These are phyloP conservation scores for Forbesichthys agassizii DNA, from an alignment of 2,113 vertebrate species.

Conservation along the genomic window DNA sequence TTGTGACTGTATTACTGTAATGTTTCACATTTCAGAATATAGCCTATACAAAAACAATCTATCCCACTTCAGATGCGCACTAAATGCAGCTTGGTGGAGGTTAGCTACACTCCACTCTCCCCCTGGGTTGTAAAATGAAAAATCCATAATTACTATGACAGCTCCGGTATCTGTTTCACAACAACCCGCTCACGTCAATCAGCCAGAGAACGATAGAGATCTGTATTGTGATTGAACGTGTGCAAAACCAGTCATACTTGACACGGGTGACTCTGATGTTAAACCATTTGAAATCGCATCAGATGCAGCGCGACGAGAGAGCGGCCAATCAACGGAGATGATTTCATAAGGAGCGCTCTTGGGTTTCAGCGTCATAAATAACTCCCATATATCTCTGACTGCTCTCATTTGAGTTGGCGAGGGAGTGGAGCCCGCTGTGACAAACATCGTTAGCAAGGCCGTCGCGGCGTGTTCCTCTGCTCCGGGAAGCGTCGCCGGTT, in stretches of 20 bases:
- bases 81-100: too few relatives aligned
- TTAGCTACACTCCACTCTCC: too few relatives aligned
- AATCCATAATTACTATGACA: slow-evolving; percentile 76
- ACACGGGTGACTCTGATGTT: slow-evolving; percentile 71
- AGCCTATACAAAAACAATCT: too few relatives aligned
- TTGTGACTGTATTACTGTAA: too few relatives aligned
- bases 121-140: slow-evolving; percentile 40
- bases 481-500: slow-evolving; percentile 21
- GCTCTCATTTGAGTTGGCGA: slow-evolving; percentile 72
- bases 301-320: slow-evolving; percentile 54
- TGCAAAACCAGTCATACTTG: slow-evolving; percentile 77
- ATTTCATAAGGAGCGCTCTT: slow-evolving; percentile 75
- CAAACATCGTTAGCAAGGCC: slow-evolving; percentile 75
- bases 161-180: slow-evolving; percentile 78
- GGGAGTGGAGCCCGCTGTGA: slow-evolving; percentile 73
- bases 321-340: slow-evolving; percentile 70
- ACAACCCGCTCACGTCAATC: slow-evolving; percentile 75
- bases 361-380: slow-evolving; percentile 81
- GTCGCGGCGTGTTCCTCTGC: slow-evolving; percentile 45
- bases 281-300: slow-evolving; percentile 75
- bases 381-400: slow-evolving; percentile 80
- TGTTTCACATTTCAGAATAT: too few relatives aligned
- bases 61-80: too few relatives aligned
- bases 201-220: slow-evolving; percentile 74
- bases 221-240: slow-evolving; percentile 77